Percentiles rank a stretch among this genome's conserved stretches.
Evolutionary conservation across 2,113 vertebrate genomes (phyloP).

Genomic region (Marmota flaviventris): DNA sequence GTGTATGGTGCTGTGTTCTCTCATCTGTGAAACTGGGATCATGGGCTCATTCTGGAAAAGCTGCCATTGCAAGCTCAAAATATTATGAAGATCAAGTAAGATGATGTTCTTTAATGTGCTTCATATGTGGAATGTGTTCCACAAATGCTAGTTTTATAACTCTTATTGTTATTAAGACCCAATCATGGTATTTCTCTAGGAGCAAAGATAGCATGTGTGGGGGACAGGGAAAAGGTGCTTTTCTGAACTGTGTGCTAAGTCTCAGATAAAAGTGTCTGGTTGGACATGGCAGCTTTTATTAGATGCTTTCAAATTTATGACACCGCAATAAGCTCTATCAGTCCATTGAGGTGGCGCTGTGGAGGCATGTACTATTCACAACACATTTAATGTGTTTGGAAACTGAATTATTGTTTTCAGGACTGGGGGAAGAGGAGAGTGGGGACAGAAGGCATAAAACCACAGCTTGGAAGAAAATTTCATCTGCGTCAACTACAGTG

Average conservation of each 20-base stretch:
- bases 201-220: not conserved
- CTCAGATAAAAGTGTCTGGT: constrained; percentile 47
- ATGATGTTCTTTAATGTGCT: not conserved
- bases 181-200: not conserved
- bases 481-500: constrained; percentile 73
- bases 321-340: constrained; percentile 53
- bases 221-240: not conserved
- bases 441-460: constrained; percentile 54
- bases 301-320: constrained; percentile 72
- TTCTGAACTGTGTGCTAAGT: constrained; percentile 7
- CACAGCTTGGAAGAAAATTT: constrained; percentile 66
- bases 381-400: constrained; percentile 59
- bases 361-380: constrained; percentile 67
- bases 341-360: constrained; percentile 41
- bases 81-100: not conserved
- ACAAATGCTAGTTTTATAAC: not conserved
- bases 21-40: not conserved
- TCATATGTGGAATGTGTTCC: not conserved
- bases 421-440: constrained; percentile 59
- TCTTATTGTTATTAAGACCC: not conserved
- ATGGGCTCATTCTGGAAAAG: not conserved
- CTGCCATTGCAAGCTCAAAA: not conserved
- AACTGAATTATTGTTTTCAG: constrained; percentile 47
- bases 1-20: not conserved
- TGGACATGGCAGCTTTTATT: constrained; percentile 53